Base-by-base conservation (phyloP, 92 coral and sea anemone genomes). In the Bergia puertoricense region DNA sequence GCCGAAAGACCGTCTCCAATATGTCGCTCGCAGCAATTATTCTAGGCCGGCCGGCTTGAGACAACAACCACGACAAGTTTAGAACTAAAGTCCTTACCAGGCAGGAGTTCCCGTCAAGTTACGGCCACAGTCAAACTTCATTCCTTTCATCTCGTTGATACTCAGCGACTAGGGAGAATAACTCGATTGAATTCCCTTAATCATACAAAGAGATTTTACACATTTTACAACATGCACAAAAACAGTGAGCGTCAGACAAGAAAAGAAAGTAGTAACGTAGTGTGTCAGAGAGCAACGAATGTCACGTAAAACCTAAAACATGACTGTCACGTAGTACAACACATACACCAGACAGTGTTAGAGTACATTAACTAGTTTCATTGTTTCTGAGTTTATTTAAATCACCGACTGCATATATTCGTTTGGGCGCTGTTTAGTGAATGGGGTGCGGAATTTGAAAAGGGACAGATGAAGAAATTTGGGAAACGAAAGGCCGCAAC, bases 101-200 rank as follows among this genome's bases (percentile, higher is more conserved):
- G 76, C 76, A 20, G 59, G 86, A 2, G 86, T 82, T 5, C 72
- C 84, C 5, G 90, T 88, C 75, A 75, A 89, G 54, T 81, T 88
- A 56, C 83, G 77, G 41, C 88, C 39, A 42, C 94, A 94, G 76
- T 78, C 44, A 80, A 96, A 96, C 36, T 36, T 79, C 98, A 96
- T 94, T 82, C 97, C 96, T 89, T 93, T 91, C 77, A 96, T 83
- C 76, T 96, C 98, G 84, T 96, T 96, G 36, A 96, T 96, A 59
- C 91, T 92, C 89, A 96, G 91, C 77, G 92, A 74, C 98, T 96
- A 30, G 74, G 46, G 23, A 13, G 44, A 57, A 36, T 15, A 59
- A 59, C 11, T 0, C 5, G 23, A 13, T 13, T 37, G 81, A 50
- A 57, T 54, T 2, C 59, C 54, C 3, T 54, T 18, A 54, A 10